A percentile compares a stretch with the other conserved stretches of the same genome.
These are phyloP conservation scores for Struthio camelus DNA, from an alignment of 2,113 vertebrate genomes.

Conservation along the genomic window DNA sequence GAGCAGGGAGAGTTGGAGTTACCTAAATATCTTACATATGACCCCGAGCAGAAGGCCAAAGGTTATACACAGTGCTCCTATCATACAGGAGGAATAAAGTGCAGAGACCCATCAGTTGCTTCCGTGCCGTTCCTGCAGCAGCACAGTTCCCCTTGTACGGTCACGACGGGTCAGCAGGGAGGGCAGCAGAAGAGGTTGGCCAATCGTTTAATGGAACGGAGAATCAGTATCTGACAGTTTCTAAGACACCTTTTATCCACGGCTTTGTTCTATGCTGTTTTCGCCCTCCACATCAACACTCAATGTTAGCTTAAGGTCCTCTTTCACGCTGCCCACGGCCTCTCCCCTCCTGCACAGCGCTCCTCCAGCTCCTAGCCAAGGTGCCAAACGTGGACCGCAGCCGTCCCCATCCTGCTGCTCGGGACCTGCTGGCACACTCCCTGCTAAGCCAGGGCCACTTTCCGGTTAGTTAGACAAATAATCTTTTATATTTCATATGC, in stretches of 20 bases:
- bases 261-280: background rate
- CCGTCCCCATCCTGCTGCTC: background rate
- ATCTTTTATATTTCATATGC: too few relatives aligned
- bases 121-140: fast-evolving
- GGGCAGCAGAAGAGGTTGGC: background rate
- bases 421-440: background rate
- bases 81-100: background rate
- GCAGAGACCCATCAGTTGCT: background rate
- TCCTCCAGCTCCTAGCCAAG: background rate
- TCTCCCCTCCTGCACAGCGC: background rate
- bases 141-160: background rate
- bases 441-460: background rate
- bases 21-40: background rate
- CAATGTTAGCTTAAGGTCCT: background rate
- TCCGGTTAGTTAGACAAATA: too few relatives aligned
- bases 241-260: background rate
- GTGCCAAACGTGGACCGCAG: background rate
- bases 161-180: background rate
- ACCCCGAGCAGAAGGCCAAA: background rate
- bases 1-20: background rate
- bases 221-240: too few relatives aligned
- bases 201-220: background rate
- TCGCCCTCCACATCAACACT: background rate
- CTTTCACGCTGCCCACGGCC: background rate
- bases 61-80: background rate